phyloP scores from a whole-genome alignment of 2,797 vertebrate species.

The Halcyon smyrnensis region DNA sequence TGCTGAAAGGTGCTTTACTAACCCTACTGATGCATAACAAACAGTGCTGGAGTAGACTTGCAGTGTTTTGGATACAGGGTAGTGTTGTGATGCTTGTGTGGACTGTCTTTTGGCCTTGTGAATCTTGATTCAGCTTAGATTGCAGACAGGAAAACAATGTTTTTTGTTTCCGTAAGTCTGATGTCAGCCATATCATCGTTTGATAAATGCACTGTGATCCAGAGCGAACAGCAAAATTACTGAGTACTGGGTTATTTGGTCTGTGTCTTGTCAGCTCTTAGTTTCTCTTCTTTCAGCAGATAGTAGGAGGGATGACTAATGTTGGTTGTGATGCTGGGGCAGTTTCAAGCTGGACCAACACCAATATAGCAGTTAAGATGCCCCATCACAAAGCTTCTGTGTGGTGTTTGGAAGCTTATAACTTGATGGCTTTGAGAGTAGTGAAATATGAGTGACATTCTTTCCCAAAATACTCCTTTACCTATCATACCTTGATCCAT shows the following conservation, averaged over 20 bases:
- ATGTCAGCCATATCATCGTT: neutral
- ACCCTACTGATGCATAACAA: neutral
- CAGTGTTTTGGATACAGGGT: neutral
- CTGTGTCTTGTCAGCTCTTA: neutral
- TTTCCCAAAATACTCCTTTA: neutral
- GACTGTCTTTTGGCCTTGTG: neutral
- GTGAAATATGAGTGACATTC: neutral
- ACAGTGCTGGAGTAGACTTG: neutral
- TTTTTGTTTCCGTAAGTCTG: constrained; percentile 15
- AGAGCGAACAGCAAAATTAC: neutral
- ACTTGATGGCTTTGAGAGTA: neutral
- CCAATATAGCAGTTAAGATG: neutral
- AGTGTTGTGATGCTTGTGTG: neutral
- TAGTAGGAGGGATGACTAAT: neutral
- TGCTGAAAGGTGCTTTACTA: neutral
- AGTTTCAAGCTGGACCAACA: neutral
- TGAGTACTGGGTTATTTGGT: neutral
- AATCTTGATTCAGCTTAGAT: neutral
- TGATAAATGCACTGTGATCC: neutral
- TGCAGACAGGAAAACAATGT: neutral
- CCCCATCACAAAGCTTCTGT: neutral
- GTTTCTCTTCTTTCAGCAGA: neutral
- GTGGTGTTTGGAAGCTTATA: neutral
- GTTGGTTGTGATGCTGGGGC: neutral
- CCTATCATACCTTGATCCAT: neutral